Evolutionary conservation across 2,797 vertebrate species (phyloP).

Genomic region (Myotis myotis): DNA sequence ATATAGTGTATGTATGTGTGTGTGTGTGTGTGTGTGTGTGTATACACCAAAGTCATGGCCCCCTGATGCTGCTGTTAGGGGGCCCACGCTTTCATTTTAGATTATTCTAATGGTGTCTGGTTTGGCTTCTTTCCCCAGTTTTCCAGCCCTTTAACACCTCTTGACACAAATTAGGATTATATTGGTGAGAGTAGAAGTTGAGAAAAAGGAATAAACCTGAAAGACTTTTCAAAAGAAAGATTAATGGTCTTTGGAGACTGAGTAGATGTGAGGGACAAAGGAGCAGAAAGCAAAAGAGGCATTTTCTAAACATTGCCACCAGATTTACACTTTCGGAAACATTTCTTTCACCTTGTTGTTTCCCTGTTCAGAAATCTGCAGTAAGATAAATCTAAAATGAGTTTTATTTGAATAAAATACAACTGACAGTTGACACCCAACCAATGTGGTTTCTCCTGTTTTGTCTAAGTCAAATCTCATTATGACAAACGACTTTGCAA

Average conservation of each 20-base stretch:
- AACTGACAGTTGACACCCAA: conserved; percentile 42
- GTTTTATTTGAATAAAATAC: conserved; percentile 59
- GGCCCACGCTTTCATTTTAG: background rate
- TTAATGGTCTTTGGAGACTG: background rate
- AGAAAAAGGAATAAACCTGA: conserved; percentile 13
- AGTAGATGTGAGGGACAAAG: background rate
- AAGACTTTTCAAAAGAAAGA: conserved; percentile 29
- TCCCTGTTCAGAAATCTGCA: conserved; percentile 36
- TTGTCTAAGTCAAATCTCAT: conserved; percentile 55
- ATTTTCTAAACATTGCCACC: conserved; percentile 16
- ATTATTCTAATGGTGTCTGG: background rate
- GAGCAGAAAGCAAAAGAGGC: conserved; percentile 27
- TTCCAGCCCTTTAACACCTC: background rate
- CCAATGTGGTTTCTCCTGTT: conserved; percentile 45
- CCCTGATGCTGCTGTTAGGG: background rate
- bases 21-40: too few relatives aligned
- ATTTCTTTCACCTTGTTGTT: conserved; percentile 42
- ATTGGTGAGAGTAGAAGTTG: background rate
- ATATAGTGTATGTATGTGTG: background rate
- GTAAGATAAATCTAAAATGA: conserved; percentile 54
- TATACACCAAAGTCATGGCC: too few relatives aligned
- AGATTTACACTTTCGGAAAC: conserved; percentile 22
- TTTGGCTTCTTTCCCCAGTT: background rate
- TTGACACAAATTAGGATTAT: background rate
- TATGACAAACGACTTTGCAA: conserved; percentile 58